Base-by-base conservation (phyloP, 2,888 invertebrate species). In the Catocala sponsa region DNA sequence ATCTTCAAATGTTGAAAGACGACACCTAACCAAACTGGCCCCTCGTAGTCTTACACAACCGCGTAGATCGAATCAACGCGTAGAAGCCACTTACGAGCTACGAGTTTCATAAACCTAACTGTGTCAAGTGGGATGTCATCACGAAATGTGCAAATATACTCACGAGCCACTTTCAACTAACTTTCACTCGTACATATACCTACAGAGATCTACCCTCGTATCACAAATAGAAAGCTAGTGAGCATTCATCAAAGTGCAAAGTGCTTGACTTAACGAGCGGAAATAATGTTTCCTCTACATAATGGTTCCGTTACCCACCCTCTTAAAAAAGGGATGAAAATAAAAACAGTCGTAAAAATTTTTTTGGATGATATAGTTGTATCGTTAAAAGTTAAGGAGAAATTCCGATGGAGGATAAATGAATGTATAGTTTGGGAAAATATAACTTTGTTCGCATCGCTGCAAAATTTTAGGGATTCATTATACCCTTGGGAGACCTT, bases 261-360 rank as follows among this genome's bases (percentile, higher is more conserved):
- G 90, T 88, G 84, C 88, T 91, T 78, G 84, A 88, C 81, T 92
- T 93, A 92, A 93, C 91, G 91, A 90, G 91, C 93, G 93, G 93
- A 94, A 92, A 88, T 89, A 89, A 92, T 90, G 89, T 88, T 92
- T 92, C 92, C 92, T 91, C 85, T 81, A 83, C 80, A 84, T 92
- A 92, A 93, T 92, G 91, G 91, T 89, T 88, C 88, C 89, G 88
- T 80, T 79, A 82, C 76, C 70, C 74, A 78, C 83, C 83, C 81
- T 79, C 78, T 78, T 78, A 77, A 80, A 72, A 78, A 74, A 79
- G 83, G 87, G 85, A 80, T 79, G 79, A 77, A 80, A 81, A 84
- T 83, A 86, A 85, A 87, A 83, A 83, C 79, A 81, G 81, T 84
- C 85, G 86, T 89, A 86, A 87, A 88, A 87, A 87, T 86, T 82